Conservation (phyloP, 2,888 invertebrate genomes). For the Acheta domesticus region DNA sequence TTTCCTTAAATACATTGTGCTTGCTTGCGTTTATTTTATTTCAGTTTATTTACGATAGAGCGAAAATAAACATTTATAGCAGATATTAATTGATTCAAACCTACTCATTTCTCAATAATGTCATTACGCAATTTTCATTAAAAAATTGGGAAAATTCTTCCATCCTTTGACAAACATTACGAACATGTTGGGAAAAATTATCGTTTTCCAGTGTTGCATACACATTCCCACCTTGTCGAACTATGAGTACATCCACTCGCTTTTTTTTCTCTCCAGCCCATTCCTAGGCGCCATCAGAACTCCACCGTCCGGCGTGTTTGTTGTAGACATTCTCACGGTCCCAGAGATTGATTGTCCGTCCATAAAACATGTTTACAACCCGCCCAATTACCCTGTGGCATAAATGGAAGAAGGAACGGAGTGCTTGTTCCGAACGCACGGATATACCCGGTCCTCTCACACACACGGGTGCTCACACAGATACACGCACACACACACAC, state of each 20-base stretch:
- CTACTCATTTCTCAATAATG: no score
- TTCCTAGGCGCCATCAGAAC: background rate
- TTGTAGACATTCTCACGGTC: constrained; percentile 18
- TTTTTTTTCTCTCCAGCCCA: background rate
- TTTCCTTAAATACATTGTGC: no score
- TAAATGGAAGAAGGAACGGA: background rate
- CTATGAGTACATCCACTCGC: background rate
- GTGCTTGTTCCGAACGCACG: background rate
- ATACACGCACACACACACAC: background rate
- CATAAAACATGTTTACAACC: constrained; percentile 18
- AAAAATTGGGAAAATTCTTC: no score
- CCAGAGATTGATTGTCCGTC: background rate
- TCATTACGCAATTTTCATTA: no score
- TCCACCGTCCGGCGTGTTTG: background rate
- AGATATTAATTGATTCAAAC: no score
- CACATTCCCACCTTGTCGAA: background rate
- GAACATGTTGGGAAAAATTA: background rate
- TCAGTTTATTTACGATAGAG: no score
- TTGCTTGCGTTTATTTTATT: no score
- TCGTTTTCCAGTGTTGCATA: background rate
- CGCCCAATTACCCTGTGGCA: constrained; percentile 5
- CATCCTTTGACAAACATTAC: background rate
- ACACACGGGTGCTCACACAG: no score
- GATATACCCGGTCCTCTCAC: no score
- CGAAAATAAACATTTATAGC: no score